A percentile compares a stretch with the other conserved stretches of the same genome.
phyloP scores from a whole-genome alignment of 2,888 invertebrate genomes.

The Eutolmus rufibarbis region DNA sequence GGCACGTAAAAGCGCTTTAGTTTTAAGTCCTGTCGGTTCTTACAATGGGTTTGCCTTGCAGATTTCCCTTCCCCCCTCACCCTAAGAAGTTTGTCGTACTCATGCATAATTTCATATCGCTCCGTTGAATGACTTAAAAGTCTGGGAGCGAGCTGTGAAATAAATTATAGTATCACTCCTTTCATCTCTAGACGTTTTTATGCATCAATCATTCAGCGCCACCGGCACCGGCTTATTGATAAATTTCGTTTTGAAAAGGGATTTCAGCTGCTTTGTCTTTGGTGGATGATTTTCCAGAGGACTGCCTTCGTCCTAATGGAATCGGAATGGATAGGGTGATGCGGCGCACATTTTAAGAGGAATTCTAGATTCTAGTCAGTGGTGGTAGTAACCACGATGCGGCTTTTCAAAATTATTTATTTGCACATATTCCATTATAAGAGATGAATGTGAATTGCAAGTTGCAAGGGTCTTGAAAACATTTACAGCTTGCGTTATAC shows the following conservation, averaged over 20 bases:
- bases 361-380: not conserved
- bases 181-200: constrained; percentile 4
- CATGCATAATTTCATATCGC: constrained; percentile 21
- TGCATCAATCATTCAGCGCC: not conserved
- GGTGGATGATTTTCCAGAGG: not conserved
- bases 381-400: not conserved
- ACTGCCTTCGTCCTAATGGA: not conserved
- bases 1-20: not conserved
- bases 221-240: not conserved
- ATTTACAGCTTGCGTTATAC: too few species aligned
- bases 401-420: not conserved
- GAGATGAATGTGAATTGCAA: not conserved
- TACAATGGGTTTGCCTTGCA: not conserved
- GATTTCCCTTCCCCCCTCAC: not conserved
- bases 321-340: not conserved
- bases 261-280: not conserved
- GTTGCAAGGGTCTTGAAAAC: too few species aligned
- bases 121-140: constrained; percentile 18
- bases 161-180: constrained; percentile 13
- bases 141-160: not conserved
- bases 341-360: not conserved
- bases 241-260: not conserved
- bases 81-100: not conserved
- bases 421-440: not conserved
- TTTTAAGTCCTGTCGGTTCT: not conserved